phyloP scores from a whole-genome alignment of 2,888 invertebrate genomes.

The Aricia artaxerxes region DNA sequence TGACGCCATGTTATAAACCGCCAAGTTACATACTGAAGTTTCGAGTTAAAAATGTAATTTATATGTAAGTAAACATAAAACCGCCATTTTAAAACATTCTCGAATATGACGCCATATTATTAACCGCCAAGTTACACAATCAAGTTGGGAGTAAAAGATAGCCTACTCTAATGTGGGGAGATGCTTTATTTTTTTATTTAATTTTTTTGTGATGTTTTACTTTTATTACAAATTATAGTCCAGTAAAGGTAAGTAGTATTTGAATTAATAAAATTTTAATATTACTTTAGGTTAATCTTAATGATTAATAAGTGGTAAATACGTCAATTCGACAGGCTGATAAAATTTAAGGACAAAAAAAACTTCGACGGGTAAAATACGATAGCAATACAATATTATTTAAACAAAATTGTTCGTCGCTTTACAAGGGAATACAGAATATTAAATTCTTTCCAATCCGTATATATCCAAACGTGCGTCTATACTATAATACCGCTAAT shows the following conservation, averaged over 20 bases:
- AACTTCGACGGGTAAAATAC: neutral
- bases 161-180: neutral
- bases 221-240: constrained; percentile 16
- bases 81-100: neutral
- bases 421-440: neutral
- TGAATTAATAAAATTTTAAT: neutral
- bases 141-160: neutral
- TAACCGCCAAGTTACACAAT: neutral
- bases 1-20: neutral
- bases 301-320: neutral
- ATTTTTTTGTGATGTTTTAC: constrained; percentile 16
- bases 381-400: neutral
- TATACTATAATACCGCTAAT: constrained; percentile 14
- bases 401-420: neutral
- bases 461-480: neutral
- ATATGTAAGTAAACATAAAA: neutral
- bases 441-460: neutral
- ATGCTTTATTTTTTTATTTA: constrained; percentile 3
- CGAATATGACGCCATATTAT: neutral
- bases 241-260: neutral
- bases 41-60: neutral
- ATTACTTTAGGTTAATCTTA: neutral
- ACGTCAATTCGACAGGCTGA: neutral
- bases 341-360: neutral
- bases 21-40: neutral